phyloP scores from a whole-genome alignment of 2,888 invertebrate species.

The Caenorhabditis becei region DNA sequence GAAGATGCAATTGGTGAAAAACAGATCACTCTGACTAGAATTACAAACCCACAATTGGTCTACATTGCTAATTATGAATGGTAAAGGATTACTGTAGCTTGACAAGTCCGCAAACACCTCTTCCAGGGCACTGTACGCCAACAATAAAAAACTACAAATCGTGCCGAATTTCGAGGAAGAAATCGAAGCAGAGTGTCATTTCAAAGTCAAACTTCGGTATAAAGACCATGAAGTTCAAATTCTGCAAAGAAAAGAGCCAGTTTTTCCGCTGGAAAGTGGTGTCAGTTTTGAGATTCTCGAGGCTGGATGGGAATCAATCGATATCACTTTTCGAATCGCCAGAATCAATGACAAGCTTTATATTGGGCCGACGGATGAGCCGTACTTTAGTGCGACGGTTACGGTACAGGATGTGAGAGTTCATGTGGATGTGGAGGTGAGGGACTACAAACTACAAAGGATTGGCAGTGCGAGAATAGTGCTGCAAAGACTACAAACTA shows the following conservation, averaged over 20 bases:
- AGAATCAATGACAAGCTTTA: constrained; percentile 24
- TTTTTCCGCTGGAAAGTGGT: constrained; percentile 5
- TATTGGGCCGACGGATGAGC: constrained; percentile 12
- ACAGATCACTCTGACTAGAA: constrained; percentile 6
- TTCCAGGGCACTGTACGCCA: constrained; percentile 28
- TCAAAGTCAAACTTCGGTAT: constrained; percentile 30
- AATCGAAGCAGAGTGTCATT: constrained; percentile 20
- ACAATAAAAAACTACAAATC: constrained; percentile 20
- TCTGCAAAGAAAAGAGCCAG: constrained; percentile 13
- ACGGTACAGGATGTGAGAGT: constrained; percentile 12
- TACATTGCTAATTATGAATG: constrained; percentile 39
- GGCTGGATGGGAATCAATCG: constrained; percentile 27
- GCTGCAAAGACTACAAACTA: too few relatives aligned
- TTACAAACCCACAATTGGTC: constrained; percentile 24
- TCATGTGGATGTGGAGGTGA: constrained; percentile 30
- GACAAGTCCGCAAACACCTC: neutral
- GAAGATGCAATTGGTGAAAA: constrained; percentile 34
- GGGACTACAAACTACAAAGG: too few relatives aligned
- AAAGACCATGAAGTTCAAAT: constrained; percentile 10
- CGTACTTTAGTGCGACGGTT: neutral
- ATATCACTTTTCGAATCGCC: constrained; percentile 20
- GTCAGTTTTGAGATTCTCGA: constrained; percentile 22
- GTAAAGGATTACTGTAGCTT: constrained; percentile 3
- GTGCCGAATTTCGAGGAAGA: constrained; percentile 22
- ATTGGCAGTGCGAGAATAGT: too few relatives aligned